Base-by-base conservation (phyloP, 2,888 invertebrate species). In the Acholoe squamosa region DNA sequence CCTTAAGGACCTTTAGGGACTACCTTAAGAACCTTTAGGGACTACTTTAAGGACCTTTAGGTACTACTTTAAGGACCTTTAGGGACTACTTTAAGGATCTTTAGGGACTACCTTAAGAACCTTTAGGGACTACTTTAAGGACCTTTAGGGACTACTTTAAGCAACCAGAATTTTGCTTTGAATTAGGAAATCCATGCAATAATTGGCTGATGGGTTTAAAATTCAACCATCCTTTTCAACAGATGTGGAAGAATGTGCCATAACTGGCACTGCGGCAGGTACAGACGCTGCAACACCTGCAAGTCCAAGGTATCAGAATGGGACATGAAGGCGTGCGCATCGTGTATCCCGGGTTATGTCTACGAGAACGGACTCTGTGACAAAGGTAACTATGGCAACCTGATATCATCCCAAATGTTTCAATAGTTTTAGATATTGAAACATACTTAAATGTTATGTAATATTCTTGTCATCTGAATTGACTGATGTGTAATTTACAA, bases 201-300 rank as follows among this genome's bases (percentile, higher is more conserved):
- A n/a, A n/a, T n/a, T n/a, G n/a, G n/a, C n/a, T n/a, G n/a, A n/a
- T n/a, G n/a, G n/a, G n/a, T n/a, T n/a, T n/a, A n/a, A n/a, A n/a
- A n/a, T n/a, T n/a, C n/a, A n/a, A n/a, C n/a, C n/a, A n/a, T n/a
- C n/a, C n/a, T n/a, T n/a, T n/a, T n/a, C n/a, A n/a, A n/a, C n/a
- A 89, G 89, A 54, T 89, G 89, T 67, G 89, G 89, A 3, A 12
- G 34, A 25, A 89, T 89, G 34, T 89, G 89, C 28, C 43, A 89
- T 56, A 54, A 89, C 34, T 52, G 34, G 33, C 0, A 54, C 12
- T 89, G 89, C 22, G 5, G 34, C 12, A 1, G 89, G 19, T 89
- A 89, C 54, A n/a, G 5, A n/a, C n/a, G 33, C 54, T 89, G 89
- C 56, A 28, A 16, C 31, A n/a, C 54, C 25, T 89, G 89, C 22